These are phyloP conservation scores for Sminthopsis crassicaudata DNA, from an alignment of 2,113 vertebrate genomes.

Conservation along the genomic window DNA sequence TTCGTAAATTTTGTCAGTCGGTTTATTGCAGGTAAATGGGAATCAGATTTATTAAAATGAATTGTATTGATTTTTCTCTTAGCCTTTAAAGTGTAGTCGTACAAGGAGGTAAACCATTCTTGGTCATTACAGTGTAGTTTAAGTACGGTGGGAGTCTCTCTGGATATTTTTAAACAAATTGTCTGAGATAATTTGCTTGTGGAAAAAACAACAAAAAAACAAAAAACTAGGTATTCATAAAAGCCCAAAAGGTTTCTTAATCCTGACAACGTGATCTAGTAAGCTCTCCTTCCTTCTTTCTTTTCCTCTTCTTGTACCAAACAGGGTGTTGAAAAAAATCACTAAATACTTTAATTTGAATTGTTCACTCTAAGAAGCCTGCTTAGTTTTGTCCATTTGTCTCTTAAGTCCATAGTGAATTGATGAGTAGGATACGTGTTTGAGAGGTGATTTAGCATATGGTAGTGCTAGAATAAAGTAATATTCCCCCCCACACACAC, in stretches of 20 bases:
- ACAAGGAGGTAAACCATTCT: constrained; percentile 43
- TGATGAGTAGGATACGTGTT: constrained; percentile 33
- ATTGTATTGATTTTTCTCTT: constrained; percentile 14
- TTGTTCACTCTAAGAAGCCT: constrained; percentile 17
- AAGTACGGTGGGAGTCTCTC: constrained; percentile 19
- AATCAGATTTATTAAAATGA: constrained; percentile 30
- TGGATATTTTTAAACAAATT: constrained; percentile 46
- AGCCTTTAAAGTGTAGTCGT: neutral
- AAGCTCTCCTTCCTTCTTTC: constrained; percentile 27
- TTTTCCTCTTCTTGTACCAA: neutral
- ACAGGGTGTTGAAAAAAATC: constrained; percentile 7
- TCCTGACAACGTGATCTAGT: constrained; percentile 54
- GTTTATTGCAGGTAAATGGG: neutral
- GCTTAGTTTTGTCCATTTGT: constrained; percentile 3
- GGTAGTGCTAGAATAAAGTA: neutral
- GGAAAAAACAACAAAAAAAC: no score
- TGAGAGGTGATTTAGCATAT: neutral
- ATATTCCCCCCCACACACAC: neutral
- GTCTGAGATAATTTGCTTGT: constrained; percentile 28
- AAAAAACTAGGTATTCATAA: neutral
- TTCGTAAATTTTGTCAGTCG: neutral
- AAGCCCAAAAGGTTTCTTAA: constrained; percentile 25
- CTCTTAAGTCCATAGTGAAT: constrained; percentile 21
- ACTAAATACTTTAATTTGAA: constrained; percentile 2
- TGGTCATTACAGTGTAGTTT: constrained; percentile 32